Evolutionary conservation across 2,113 vertebrate genomes (phyloP).

Genomic region (Budorcas taxicolor): DNA sequence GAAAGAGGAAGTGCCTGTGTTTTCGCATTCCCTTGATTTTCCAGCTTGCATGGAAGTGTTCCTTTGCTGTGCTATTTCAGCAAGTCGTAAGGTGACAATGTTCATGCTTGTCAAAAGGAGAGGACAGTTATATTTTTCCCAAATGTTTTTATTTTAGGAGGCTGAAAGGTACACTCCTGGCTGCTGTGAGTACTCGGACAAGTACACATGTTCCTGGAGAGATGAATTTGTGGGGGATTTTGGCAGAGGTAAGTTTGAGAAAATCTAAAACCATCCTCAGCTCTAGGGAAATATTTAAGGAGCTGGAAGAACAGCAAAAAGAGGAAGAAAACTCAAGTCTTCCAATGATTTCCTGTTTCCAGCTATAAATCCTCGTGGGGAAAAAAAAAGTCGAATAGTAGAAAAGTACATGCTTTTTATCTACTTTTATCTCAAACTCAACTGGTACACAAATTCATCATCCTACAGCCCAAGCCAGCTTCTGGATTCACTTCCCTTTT

Average conservation of each 20-base stretch:
- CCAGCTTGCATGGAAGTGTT: constrained; percentile 7
- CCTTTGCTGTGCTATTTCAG: constrained; percentile 30
- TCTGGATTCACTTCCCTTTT: background rate
- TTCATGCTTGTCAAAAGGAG: constrained; percentile 56
- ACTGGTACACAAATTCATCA: background rate
- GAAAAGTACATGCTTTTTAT: background rate
- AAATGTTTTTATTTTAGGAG: constrained; percentile 36
- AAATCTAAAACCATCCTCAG: background rate
- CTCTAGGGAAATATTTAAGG: constrained; percentile 15
- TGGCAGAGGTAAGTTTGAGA: constrained; percentile 7
- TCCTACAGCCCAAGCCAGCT: background rate
- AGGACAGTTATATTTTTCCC: constrained; percentile 38
- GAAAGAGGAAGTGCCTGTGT: background rate
- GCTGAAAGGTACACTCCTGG: constrained; percentile 30
- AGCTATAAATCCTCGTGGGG: background rate
- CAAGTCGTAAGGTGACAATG: constrained; percentile 63
- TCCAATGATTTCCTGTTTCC: constrained; percentile 7
- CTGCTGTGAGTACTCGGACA: background rate
- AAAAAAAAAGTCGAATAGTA: background rate
- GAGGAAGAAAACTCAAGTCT: background rate
- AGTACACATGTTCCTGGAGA: background rate
- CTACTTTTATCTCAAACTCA: background rate
- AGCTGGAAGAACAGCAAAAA: background rate
- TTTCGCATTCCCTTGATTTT: background rate
- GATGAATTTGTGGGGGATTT: background rate